These are phyloP conservation scores for Rhagonycha lutea DNA, from an alignment of 2,888 invertebrate species.

Conservation along the genomic window DNA sequence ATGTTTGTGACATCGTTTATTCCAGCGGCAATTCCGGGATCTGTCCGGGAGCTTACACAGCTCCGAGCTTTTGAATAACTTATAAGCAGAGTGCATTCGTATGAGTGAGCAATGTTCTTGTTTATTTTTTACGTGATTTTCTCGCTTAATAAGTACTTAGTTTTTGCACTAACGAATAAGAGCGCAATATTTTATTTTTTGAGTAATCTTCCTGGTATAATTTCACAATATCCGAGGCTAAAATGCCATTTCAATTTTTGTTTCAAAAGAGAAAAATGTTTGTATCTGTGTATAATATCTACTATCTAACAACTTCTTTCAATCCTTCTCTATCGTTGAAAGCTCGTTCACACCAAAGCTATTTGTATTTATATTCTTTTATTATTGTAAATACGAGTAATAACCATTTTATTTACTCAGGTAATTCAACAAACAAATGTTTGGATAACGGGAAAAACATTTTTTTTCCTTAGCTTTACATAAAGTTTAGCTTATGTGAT, in stretches of 20 bases:
- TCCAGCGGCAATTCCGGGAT: constrained; percentile 9
- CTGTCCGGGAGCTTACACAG: constrained; percentile 7
- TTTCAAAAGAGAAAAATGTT: neutral
- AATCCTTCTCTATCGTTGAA: neutral
- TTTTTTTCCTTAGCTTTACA: neutral
- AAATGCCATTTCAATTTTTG: neutral
- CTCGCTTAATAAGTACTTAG: constrained; percentile 7
- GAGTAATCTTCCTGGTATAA: neutral
- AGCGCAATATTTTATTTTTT: neutral
- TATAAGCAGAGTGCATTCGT: constrained; percentile 13
- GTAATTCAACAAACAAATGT: neutral
- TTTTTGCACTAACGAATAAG: neutral
- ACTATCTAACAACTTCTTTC: neutral
- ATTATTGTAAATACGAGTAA: neutral
- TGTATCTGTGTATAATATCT: neutral
- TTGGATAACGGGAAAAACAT: neutral
- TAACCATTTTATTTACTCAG: neutral
- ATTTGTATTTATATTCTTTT: neutral
- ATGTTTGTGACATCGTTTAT: constrained; percentile 16
- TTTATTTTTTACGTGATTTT: constrained; percentile 10
- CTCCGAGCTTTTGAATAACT: constrained; percentile 15
- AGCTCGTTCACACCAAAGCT: neutral
- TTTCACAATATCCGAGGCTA: neutral
- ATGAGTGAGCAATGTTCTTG: constrained; percentile 7
- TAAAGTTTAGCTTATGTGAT: neutral